A percentile compares a stretch with the other conserved stretches of the same genome.
These are phyloP conservation scores for Phocoena phocoena DNA, from an alignment of 2,113 vertebrate species.

Conservation along the genomic window DNA sequence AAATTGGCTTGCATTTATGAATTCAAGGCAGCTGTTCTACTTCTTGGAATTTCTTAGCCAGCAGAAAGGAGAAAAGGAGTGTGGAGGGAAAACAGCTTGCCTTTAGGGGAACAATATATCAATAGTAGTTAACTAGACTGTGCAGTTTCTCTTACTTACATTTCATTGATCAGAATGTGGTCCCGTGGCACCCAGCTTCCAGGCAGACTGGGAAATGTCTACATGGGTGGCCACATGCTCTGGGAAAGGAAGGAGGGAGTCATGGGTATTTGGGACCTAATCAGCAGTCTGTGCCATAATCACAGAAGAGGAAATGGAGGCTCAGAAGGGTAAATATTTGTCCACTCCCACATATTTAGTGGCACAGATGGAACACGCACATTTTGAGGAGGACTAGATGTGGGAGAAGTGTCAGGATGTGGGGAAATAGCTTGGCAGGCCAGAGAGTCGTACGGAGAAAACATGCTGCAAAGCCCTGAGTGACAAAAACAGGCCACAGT, in stretches of 20 bases:
- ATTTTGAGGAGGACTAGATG: not conserved
- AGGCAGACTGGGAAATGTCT: not conserved
- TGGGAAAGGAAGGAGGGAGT: not conserved
- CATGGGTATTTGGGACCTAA: not conserved
- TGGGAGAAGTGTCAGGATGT: not conserved
- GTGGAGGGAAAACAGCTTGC: not conserved
- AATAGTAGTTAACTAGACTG: not conserved
- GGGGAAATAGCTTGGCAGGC: not conserved
- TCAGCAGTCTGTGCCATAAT: not conserved
- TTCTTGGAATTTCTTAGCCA: slow-evolving; percentile 14
- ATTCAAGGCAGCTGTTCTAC: not conserved
- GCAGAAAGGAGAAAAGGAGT: not conserved
- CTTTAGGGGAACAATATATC: not conserved
- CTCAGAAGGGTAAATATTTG: not conserved
- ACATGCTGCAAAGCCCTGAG: not conserved
- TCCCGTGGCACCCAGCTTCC: not conserved
- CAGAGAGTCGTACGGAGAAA: not conserved
- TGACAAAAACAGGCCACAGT: not conserved
- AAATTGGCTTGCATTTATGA: not conserved
- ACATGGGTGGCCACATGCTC: not conserved
- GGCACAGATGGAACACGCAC: not conserved
- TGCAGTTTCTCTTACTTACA: not conserved
- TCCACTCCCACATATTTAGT: not conserved
- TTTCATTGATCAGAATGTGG: not conserved
- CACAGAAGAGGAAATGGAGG: not conserved